Evolutionary conservation across 2,888 invertebrate species (phyloP), one percentile per base, ranked within the genome.

Genomic region (Leptogaster cylindrica): DNA sequence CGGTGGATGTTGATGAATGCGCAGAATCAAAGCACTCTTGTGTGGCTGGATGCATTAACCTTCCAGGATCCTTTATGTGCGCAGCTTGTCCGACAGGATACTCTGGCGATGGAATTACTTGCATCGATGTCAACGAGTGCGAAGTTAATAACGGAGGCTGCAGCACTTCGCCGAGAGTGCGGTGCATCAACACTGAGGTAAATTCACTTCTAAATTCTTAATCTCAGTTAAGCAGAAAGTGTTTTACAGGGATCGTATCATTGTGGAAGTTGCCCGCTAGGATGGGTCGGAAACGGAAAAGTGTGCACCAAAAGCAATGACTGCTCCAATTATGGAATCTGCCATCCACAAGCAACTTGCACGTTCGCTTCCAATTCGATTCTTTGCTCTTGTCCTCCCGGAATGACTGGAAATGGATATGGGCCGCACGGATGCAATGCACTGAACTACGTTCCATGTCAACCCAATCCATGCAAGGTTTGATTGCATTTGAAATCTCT

Each of bases 101-200:
- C 75, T 87, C 88, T 68, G 97, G 97, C 18, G 92, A 94, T 80
- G 97, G 97, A 1, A 89, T 87, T 75, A 85, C 85, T 33, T 98
- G 98, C 75, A 81, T 82, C 1, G 97, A 98, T 77, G 86, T 97
- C 33, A 88, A 98, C 76, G 97, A 98, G 82, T 98, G 98, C 77
- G 79, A 83, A 16, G 79, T 82, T 2, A 87, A 89, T 73, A 92
- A 94, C 75, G 96, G 96, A 1, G 97, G 97, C 1, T 98, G 98
- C 78, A 96, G 94, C 72, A 78, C 82, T 2, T 81, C 83, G 70
- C 95, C 97, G 0, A 80, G 83, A 74, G 97, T 96, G 0, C 83
- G 88, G 25, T 98, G 98, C 77, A 87, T 91, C 69, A 98, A 98
- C 76, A 94, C 92, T 0, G 83, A 87, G 73, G 89, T 88, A 80